phyloP scores from a whole-genome alignment of 2,113 vertebrate species.

The Axis porcinus region DNA sequence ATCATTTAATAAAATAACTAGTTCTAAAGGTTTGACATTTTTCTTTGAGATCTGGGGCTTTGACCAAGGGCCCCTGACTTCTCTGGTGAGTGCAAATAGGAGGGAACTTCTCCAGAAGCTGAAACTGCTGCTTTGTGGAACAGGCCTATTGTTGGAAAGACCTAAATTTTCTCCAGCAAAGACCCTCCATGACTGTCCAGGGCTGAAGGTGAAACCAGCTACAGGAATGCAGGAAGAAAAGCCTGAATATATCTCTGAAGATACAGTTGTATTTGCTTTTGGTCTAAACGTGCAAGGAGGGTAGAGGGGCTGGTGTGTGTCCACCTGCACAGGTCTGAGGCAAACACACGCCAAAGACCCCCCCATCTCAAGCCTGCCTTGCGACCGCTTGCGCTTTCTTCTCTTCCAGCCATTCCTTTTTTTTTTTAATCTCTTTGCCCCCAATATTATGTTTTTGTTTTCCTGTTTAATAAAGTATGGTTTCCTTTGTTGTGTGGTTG shows the following conservation, averaged over 20 bases:
- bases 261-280: not conserved
- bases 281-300: not conserved
- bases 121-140: constrained; percentile 5
- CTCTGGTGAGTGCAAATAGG: constrained; percentile 49
- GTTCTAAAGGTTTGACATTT: constrained; percentile 75
- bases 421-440: not conserved
- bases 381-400: not conserved
- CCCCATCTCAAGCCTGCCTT: not conserved
- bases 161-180: constrained; percentile 26
- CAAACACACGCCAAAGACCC: not conserved
- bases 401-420: constrained; percentile 22
- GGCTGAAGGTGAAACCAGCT: constrained; percentile 29
- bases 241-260: constrained; percentile 40
- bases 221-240: constrained; percentile 36
- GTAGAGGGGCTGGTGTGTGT: not conserved
- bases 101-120: constrained; percentile 21
- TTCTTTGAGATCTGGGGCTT: constrained; percentile 72
- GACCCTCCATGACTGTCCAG: not conserved
- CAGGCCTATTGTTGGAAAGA: constrained; percentile 14
- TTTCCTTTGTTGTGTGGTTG: constrained; percentile 75
- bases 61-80: constrained; percentile 49
- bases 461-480: constrained; percentile 73
- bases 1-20: constrained; percentile 79
- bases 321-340: not conserved
- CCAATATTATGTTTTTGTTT: constrained; percentile 57